Conservation (phyloP, 2,797 vertebrate genomes). For the Macropus fuliginosus region DNA sequence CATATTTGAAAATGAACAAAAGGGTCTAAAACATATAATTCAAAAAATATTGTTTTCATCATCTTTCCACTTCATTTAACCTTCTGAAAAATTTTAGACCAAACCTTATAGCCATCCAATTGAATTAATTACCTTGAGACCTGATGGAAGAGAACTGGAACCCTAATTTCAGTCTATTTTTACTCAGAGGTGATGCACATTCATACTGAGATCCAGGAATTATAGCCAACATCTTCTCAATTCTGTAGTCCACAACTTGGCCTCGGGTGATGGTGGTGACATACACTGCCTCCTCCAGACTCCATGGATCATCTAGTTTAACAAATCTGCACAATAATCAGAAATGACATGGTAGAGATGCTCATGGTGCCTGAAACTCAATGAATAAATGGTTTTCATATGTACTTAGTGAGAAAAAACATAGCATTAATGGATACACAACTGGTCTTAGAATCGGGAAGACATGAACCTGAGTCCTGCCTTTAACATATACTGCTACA, state of each 20-base stretch:
- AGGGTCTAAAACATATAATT: conserved; percentile 66
- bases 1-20: conserved; percentile 74
- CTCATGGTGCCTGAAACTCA: conserved; percentile 6
- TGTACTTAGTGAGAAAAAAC: not conserved
- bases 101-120: conserved; percentile 70
- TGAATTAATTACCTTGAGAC: conserved; percentile 76
- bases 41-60: conserved; percentile 75
- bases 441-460: not conserved
- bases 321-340: not conserved
- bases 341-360: not conserved
- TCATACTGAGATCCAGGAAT: conserved; percentile 47
- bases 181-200: conserved; percentile 62
- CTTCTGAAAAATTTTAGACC: conserved; percentile 75
- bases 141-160: conserved; percentile 50
- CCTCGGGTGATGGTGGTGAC: not conserved
- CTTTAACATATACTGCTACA: not conserved
- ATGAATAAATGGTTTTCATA: not conserved
- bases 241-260: not conserved
- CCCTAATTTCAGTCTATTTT: conserved; percentile 52
- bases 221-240: conserved; percentile 41
- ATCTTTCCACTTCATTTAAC: conserved; percentile 73
- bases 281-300: not conserved
- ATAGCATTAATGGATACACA: not conserved
- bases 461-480: not conserved
- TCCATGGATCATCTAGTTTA: not conserved